phyloP scores from a whole-genome alignment of 2,797 vertebrate genomes.

The Malurus leucopterus region DNA sequence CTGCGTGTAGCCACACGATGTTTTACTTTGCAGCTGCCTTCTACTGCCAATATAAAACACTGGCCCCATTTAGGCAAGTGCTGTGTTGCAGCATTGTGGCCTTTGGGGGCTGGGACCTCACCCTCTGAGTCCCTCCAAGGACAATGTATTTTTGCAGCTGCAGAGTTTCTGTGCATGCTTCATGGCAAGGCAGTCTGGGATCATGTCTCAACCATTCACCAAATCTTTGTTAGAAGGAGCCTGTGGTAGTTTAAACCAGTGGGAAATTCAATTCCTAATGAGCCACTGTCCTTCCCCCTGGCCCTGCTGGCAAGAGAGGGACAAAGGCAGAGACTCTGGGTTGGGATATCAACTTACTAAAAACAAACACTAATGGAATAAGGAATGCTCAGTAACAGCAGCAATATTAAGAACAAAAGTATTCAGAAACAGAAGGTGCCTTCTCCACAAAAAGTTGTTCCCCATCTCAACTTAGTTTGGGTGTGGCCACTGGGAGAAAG shows the following conservation, averaged over 20 bases:
- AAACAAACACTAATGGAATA: not conserved
- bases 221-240: not conserved
- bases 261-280: not conserved
- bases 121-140: not conserved
- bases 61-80: not conserved
- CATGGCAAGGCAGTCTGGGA: not conserved
- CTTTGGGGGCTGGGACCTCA: not conserved
- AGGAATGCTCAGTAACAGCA: not conserved
- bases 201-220: not conserved
- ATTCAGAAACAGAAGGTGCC: not conserved
- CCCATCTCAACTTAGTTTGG: fast-evolving
- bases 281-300: fast-evolving
- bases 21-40: not conserved
- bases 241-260: not conserved
- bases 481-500: fast-evolving
- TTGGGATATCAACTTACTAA: not conserved
- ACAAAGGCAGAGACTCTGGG: not conserved
- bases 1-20: not conserved
- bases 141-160: not conserved
- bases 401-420: not conserved
- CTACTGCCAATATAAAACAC: not conserved
- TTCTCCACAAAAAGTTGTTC: not conserved
- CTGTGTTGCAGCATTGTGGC: not conserved
- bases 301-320: not conserved
- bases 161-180: not conserved